phyloP scores from a whole-genome alignment of 2,113 vertebrate species.

The rabbit (Oryctolagus cuniculus) region DNA sequence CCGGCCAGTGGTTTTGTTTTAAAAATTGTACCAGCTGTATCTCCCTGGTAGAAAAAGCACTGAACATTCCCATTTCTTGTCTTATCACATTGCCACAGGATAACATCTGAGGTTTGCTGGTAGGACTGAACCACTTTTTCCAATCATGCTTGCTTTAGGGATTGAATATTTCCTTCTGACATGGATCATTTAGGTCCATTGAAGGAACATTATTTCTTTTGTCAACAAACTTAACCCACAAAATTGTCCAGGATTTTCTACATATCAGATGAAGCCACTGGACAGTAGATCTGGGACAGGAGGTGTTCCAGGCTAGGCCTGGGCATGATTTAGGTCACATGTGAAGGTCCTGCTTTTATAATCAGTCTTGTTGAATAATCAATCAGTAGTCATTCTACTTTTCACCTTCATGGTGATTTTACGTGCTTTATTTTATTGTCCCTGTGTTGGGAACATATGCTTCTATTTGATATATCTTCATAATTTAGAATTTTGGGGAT shows the following conservation, averaged over 20 bases:
- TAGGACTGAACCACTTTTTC: background rate
- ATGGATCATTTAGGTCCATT: background rate
- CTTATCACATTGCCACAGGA: background rate
- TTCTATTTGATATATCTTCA: background rate
- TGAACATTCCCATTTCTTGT: background rate
- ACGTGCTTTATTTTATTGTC: background rate
- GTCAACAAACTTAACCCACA: background rate
- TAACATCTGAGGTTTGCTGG: rapidly evolving
- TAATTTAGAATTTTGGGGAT: slow-evolving; percentile 1
- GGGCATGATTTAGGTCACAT: background rate
- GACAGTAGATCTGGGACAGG: background rate
- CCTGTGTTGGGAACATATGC: background rate
- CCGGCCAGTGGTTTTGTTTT: background rate
- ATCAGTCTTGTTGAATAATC: background rate
- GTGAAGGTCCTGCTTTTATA: background rate
- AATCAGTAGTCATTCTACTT: background rate
- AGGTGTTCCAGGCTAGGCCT: rapidly evolving
- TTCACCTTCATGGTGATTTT: background rate
- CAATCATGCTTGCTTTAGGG: background rate
- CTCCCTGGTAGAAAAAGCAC: background rate
- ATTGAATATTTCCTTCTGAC: background rate
- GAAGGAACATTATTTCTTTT: background rate
- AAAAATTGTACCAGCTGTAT: background rate
- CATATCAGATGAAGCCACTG: background rate
- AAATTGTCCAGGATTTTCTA: background rate